Evolutionary conservation across 2,888 invertebrate genomes (phyloP), one percentile per base, ranked within the genome.

Genomic region (Heliconius ismenius): DNA sequence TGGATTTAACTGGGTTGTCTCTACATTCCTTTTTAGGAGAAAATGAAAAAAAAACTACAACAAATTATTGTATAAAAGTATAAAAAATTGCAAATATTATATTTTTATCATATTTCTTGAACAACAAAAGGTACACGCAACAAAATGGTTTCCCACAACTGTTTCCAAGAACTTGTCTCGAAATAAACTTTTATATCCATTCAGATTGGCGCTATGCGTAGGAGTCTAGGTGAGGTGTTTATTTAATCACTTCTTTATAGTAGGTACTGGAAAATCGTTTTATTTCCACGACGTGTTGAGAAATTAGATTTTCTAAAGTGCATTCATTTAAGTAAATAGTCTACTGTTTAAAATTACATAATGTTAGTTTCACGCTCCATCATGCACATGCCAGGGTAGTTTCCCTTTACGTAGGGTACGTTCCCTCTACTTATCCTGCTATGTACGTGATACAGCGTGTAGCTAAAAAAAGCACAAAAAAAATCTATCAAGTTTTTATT

Each of bases 201-300:
- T 60, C 62, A 72, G 67, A 67, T 65, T 75, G 60, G 21, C 75
- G 73, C 73, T 70, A 79, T 79, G 79, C 60, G 65, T 32, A 74
- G 73, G 54, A 78, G 76, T 67, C 28, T 75, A 39, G 79, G 80
- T 81, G 76, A 78, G 2, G n/a, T 82, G 28, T 74, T 77, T 74
- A 26, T 73, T 39, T 39, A 39, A 60, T 39, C 9, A 39, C 1
- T 26, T 26, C 15, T 24, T 24, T 6, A 28, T 10, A 26, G 1
- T 11, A 32, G 2, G n/a, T 26, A 62, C 39, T 62, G 60, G 24
- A 73, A 62, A 60, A 62, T 18, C 15, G 26, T 11, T 24, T 24
- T 24, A 62, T n/a, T 24, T 62, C 11, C 11, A 60, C 24, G 58
- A 3, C 24, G 24, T 11, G 60, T 24, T 24, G 1, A 62, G 60